Evolutionary conservation across 2,888 invertebrate genomes (phyloP), one percentile per base, ranked within the genome.

Genomic region (Crematogaster levior): DNA sequence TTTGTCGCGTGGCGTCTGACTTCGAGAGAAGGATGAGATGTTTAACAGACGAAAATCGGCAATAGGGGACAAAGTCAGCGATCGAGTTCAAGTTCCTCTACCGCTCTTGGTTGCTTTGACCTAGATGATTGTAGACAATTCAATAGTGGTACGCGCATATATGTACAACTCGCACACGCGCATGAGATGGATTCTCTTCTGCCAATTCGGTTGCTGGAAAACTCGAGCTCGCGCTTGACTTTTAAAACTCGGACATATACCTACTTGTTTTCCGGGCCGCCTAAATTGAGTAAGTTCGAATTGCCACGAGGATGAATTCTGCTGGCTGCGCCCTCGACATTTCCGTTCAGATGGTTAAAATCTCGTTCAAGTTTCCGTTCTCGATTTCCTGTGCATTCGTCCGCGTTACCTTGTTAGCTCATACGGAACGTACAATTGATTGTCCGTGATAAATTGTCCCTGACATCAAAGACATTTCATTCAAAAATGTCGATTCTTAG

Each of bases 291-390:
- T 66, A 46, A 83, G 80, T 87, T 75, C 43, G 30, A 84, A 83
- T 46, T 56, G 83, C 77, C 77, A 74, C 21, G 6, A 61, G 40
- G 61, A 61, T 40, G 12, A 43, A 51, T 63, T 80, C 73, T 58
- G 70, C 60, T 65, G 37, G 81, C 65, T 82, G 86, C 84, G 81
- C 88, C 83, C 82, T 72, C 83, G 83, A 82, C 84, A 86, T 86
- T 88, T 90, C 85, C 87, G 84, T 81, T 56, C 60, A 85, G 81
- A 85, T 85, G 86, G 89, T 91, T 92, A 91, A 92, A 92, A 90
- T 91, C 91, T 92, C 88, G 89, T 90, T 87, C 84, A 74, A 91
- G 91, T 89, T 93, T 92, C 83, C 86, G 77, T 77, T 73, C 46
- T 68, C 70, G 75, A 85, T 85, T 83, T 73, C 81, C 61, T 51